Evolutionary conservation across 1,140 invertebrate species (phyloP).

Genomic region (Choristoneura fumiferana): DNA sequence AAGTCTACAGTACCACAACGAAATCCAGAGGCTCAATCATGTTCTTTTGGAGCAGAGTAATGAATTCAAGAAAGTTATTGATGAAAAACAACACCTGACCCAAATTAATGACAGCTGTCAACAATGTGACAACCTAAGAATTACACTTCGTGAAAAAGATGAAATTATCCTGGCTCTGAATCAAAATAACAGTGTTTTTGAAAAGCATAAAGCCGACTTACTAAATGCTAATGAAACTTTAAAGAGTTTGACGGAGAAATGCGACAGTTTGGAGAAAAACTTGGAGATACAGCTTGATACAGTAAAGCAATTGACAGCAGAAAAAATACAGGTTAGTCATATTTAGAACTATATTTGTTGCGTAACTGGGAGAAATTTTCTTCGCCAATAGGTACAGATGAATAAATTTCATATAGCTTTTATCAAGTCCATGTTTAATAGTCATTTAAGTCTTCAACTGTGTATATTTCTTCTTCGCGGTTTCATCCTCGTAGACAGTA

Average conservation of each 20-base stretch:
- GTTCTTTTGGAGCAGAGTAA: conserved; percentile 72
- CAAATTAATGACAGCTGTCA: conserved; percentile 54
- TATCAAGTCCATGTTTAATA: no score
- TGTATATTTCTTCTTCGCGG: no score
- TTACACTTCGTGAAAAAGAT: conserved; percentile 64
- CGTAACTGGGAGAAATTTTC: no score
- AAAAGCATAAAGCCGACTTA: conserved; percentile 46
- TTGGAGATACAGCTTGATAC: conserved; percentile 79
- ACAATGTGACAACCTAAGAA: conserved; percentile 51
- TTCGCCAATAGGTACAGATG: no score
- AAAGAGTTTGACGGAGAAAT: conserved; percentile 75
- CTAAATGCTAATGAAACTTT: conserved; percentile 41
- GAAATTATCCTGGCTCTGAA: conserved; percentile 59
- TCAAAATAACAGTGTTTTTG: conserved; percentile 40
- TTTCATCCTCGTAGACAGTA: no score
- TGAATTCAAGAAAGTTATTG: conserved; percentile 75
- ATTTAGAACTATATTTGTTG: background rate
- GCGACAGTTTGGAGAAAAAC: conserved; percentile 81
- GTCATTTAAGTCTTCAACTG: no score
- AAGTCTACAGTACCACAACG: conserved; percentile 88
- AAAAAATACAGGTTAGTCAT: conserved; percentile 75
- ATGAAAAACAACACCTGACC: conserved; percentile 70
- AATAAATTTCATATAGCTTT: no score
- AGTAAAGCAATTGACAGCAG: conserved; percentile 71
- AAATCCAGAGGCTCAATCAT: conserved; percentile 88